Conservation (phyloP, 2,113 vertebrate species). For the Atlantisia rogersi region DNA sequence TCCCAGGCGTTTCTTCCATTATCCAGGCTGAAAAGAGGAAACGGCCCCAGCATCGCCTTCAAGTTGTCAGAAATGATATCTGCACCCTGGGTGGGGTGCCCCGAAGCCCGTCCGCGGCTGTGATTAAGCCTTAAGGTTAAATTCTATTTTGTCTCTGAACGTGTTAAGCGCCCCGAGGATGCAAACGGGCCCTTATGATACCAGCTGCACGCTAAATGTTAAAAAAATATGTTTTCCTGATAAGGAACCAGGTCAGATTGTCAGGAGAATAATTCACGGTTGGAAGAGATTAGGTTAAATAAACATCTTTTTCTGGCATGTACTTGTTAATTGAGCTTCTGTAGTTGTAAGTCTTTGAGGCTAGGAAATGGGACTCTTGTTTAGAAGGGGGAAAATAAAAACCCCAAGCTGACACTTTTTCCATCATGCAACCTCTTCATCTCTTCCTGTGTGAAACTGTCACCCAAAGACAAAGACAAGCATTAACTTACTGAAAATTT, state of each 20-base stretch:
- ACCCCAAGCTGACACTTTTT: not conserved
- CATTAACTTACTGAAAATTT: conserved; percentile 45
- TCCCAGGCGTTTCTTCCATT: not conserved
- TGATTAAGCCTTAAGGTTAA: not conserved
- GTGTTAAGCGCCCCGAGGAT: not conserved
- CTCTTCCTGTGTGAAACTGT: conserved; percentile 31
- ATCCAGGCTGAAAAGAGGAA: not conserved
- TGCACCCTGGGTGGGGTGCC: not conserved
- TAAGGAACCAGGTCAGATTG: not conserved
- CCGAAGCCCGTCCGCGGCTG: not conserved
- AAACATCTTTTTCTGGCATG: not conserved
- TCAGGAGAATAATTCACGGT: too few relatives aligned
- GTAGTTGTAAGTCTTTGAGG: not conserved
- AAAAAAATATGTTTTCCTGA: not conserved
- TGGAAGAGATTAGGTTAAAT: not conserved
- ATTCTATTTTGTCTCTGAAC: not conserved
- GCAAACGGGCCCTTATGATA: not conserved
- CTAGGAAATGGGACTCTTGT: not conserved
- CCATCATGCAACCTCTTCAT: not conserved
- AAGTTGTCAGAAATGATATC: not conserved
- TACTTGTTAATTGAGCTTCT: not conserved
- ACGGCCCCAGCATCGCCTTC: not conserved
- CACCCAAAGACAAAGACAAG: conserved; percentile 22
- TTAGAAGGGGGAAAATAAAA: not conserved
- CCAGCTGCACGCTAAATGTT: not conserved